A percentile compares a stretch with the other conserved stretches of the same genome.
Evolutionary conservation across 2,113 vertebrate species (phyloP).

Genomic region (Stigmatopora nigra): DNA sequence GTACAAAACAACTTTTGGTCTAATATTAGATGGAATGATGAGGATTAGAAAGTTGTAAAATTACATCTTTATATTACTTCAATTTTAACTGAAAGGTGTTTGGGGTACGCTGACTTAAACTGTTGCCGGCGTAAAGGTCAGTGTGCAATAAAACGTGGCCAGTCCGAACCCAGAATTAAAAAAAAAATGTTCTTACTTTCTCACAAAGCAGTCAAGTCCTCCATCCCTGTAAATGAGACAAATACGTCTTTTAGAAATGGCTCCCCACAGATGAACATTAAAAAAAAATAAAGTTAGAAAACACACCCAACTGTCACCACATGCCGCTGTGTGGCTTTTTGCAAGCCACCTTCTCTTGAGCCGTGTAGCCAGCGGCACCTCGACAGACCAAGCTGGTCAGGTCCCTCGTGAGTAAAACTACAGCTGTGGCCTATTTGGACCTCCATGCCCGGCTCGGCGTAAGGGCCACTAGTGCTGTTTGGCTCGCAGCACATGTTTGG

Average conservation of each 20-base stretch:
- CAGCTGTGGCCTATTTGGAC: constrained; percentile 50
- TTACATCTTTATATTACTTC: no score
- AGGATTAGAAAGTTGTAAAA: no score
- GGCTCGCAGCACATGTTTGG: constrained; percentile 41
- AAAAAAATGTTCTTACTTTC: constrained; percentile 71
- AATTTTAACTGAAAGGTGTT: no score
- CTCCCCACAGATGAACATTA: not conserved
- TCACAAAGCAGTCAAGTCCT: constrained; percentile 79
- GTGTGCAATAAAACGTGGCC: no score
- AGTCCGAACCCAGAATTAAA: no score
- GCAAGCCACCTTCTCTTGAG: constrained; percentile 67
- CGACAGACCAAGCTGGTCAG: constrained; percentile 46
- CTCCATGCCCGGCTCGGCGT: constrained; percentile 33
- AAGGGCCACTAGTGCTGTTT: constrained; percentile 24
- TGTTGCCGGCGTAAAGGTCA: no score
- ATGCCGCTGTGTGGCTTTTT: constrained; percentile 74
- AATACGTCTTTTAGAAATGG: constrained; percentile 7
- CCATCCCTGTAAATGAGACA: constrained; percentile 70
- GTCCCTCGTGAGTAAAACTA: constrained; percentile 62
- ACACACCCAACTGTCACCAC: constrained; percentile 84
- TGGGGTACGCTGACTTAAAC: no score
- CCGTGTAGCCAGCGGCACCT: constrained; percentile 76
- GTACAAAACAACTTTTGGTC: no score
- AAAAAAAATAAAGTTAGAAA: not conserved
- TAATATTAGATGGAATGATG: no score